Conservation (phyloP, 2,888 invertebrate genomes). For the Desoria tigrina region DNA sequence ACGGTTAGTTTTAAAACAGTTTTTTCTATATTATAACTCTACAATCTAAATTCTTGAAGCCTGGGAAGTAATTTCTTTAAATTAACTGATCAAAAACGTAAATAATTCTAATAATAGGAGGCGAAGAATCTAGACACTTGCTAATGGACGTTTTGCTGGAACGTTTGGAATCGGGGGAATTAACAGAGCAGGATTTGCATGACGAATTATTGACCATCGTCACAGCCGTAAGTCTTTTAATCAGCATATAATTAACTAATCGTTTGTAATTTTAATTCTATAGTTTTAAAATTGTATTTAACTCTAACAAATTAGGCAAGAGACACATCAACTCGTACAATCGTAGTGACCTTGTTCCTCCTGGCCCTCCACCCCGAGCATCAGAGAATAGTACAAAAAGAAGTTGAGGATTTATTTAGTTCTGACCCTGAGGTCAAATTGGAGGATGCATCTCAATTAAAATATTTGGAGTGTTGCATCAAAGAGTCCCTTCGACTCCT, state of each 20-base stretch:
- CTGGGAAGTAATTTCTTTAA: no score
- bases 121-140: background rate
- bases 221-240: background rate
- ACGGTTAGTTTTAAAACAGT: no score
- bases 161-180: background rate
- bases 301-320: no score
- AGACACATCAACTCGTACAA: background rate
- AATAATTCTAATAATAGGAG: no score
- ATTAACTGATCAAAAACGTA: no score
- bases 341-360: background rate
- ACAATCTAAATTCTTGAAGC: no score
- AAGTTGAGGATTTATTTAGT: background rate
- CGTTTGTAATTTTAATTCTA: no score
- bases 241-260: no score
- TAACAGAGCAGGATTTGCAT: background rate
- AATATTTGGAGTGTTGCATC: slow-evolving; percentile 5
- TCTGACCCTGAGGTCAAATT: background rate
- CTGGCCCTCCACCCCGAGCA: background rate
- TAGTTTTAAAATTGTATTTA: no score
- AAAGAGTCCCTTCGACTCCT: slow-evolving; percentile 1
- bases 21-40: no score
- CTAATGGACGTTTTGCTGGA: background rate
- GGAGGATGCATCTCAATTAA: background rate
- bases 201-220: background rate
- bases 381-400: background rate